These are phyloP conservation scores for Prinia subflava DNA, from an alignment of 2,113 vertebrate species.

Conservation along the genomic window DNA sequence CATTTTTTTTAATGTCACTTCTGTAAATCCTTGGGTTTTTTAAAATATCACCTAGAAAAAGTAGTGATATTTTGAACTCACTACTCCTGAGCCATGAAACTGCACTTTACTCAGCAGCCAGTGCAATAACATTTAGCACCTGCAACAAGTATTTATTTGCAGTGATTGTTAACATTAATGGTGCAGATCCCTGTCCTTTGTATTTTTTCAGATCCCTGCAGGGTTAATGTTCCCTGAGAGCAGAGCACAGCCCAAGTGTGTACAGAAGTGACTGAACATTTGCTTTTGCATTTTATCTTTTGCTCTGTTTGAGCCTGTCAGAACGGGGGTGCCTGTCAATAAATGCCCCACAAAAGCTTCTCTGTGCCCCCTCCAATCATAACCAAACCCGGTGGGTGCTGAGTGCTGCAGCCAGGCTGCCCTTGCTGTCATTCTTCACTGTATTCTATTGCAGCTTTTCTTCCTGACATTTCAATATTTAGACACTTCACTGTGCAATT, in stretches of 20 bases:
- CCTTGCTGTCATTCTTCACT: background rate
- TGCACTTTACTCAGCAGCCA: background rate
- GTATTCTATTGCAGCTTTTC: background rate
- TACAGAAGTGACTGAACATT: background rate
- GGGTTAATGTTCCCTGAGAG: background rate
- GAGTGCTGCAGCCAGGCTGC: background rate
- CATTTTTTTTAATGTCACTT: background rate
- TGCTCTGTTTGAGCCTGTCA: background rate
- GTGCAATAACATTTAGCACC: background rate
- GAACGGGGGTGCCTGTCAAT: background rate
- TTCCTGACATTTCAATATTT: background rate
- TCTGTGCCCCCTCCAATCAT: background rate
- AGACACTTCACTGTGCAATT: background rate
- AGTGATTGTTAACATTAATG: background rate
- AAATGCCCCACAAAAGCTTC: background rate
- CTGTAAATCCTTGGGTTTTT: background rate
- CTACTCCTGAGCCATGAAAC: background rate
- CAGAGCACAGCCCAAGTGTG: background rate
- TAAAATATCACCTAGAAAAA: background rate
- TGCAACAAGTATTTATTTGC: background rate
- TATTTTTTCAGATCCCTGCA: background rate
- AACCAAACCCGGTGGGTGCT: background rate
- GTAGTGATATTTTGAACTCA: background rate
- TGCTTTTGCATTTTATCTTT: background rate
- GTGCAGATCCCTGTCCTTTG: accelerated